Base-by-base conservation (phyloP, 1,140 invertebrate genomes). In the Conus betulinus region DNA sequence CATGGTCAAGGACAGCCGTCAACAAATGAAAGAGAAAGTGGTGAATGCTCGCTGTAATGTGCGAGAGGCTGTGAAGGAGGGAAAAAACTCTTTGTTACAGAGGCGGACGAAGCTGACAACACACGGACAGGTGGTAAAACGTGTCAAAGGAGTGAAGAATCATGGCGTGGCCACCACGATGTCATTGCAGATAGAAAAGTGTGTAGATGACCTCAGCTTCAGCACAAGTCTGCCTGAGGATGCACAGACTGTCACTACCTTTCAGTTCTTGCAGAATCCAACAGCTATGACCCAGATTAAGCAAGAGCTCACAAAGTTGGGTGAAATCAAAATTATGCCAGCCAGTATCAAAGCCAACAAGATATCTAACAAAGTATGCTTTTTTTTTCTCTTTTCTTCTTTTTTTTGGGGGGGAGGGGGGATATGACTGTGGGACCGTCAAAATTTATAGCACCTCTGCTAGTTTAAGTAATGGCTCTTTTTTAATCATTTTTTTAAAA, bases 61-160 rank as follows among this genome's bases (percentile, higher is more conserved):
- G 52, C 52, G 23, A 52, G 53, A 63, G 55, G 82, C 82, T n/a
- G 82, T 84, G 82, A 39, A 25, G n/a, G 82, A 4, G 3, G 55
- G 55, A 13, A 84, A 63, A 25, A 67, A 23, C 51, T 13, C 5
- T 67, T 55, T 84, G 20, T 23, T 63, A 23, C 5, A 25, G 17
- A 7, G 82, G 17, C 82, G 55, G 5, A 53, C 52, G 23, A 84
- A 84, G n/a, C 82, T 84, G 55, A 84, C 82, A 23, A 57, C 82
- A 63, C 82, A 84, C 82, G 63, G 53, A 39, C 23, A 17, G 4
- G 23, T 84, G 53, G 20, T 63, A 0, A 23, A 67, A 0, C 6
- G 57, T 11, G 57, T 84, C 25, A 53, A 13, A 27, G n/a, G 23
- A 23, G 20, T 67, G 23, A 27, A 25, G 53, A 60, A 15, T 39